Conservation (phyloP, 2,113 vertebrate genomes). For the Stigmatopora argus region DNA sequence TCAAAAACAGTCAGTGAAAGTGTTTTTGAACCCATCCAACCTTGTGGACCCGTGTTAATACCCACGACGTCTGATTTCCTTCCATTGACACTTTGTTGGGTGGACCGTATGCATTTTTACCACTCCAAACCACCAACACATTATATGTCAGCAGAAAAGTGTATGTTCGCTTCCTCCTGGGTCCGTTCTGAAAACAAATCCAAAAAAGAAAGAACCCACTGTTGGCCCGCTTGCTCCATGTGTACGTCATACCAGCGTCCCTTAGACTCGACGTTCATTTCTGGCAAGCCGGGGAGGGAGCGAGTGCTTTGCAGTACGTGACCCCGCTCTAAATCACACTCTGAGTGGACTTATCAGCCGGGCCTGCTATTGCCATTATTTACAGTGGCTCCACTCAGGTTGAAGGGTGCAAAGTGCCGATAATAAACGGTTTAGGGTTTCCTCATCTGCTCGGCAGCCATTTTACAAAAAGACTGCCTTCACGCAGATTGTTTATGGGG, state of each 20-base stretch:
- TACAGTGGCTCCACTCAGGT: slow-evolving; percentile 68
- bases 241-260: slow-evolving; percentile 5
- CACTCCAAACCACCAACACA: slow-evolving; percentile 6
- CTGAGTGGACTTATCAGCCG: slow-evolving; percentile 35
- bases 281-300: slow-evolving; percentile 9
- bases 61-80: not conserved
- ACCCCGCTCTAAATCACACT: slow-evolving; percentile 33
- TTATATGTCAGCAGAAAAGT: slow-evolving; percentile 9
- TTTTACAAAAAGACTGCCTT: slow-evolving; percentile 80
- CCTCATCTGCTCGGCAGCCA: slow-evolving; percentile 75
- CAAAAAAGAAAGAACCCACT: slow-evolving; percentile 7
- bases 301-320: slow-evolving; percentile 5
- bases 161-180: slow-evolving; percentile 5
- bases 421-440: slow-evolving; percentile 73
- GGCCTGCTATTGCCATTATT: slow-evolving; percentile 63
- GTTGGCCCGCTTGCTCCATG: not conserved
- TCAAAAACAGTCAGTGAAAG: not conserved
- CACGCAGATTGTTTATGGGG: slow-evolving; percentile 77
- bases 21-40: not conserved
- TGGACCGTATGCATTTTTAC: not conserved
- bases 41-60: not conserved
- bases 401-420: slow-evolving; percentile 73
- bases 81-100: slow-evolving; percentile 6
- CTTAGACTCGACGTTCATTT: slow-evolving; percentile 21
- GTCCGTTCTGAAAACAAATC: slow-evolving; percentile 6